Evolutionary conservation across 1,140 invertebrate species (phyloP).

Genomic region (Coelopa frigida): DNA sequence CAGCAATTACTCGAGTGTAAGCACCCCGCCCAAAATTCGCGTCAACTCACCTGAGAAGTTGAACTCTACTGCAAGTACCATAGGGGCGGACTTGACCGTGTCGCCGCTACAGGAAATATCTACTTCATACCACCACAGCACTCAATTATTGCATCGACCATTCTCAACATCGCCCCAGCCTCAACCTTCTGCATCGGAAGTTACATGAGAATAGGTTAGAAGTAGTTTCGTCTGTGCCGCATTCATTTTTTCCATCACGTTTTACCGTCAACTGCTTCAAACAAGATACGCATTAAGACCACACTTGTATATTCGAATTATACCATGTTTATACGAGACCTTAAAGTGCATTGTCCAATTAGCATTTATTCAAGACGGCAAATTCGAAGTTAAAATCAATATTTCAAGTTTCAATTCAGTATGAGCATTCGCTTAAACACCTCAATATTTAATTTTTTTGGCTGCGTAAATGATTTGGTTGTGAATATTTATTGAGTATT

Average conservation of each 20-base stretch:
- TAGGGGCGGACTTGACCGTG: constrained; percentile 22
- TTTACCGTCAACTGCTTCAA: not conserved
- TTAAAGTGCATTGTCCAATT: too few relatives aligned
- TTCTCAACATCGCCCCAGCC: constrained; percentile 48
- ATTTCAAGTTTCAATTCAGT: too few relatives aligned
- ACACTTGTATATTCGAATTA: not conserved
- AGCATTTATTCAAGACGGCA: too few relatives aligned
- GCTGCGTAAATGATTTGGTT: too few relatives aligned
- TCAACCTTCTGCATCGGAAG: constrained; percentile 34
- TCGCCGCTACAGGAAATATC: constrained; percentile 22
- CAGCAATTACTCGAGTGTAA: constrained; percentile 25
- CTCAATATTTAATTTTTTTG: too few relatives aligned
- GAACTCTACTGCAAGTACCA: constrained; percentile 33
- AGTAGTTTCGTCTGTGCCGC: not conserved
- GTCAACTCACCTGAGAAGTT: constrained; percentile 46
- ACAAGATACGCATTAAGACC: constrained; percentile 2
- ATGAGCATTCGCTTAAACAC: too few relatives aligned
- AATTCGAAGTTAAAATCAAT: too few relatives aligned
- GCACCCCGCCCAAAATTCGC: constrained; percentile 43
- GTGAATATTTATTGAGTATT: too few relatives aligned
- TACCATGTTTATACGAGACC: too few relatives aligned
- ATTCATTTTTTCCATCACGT: not conserved
- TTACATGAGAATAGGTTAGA: constrained; percentile 46
- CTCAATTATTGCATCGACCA: constrained; percentile 47
- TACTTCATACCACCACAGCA: constrained; percentile 29